Conservation (phyloP, 1,140 invertebrate genomes). For the Drosophila nasuta region DNA sequence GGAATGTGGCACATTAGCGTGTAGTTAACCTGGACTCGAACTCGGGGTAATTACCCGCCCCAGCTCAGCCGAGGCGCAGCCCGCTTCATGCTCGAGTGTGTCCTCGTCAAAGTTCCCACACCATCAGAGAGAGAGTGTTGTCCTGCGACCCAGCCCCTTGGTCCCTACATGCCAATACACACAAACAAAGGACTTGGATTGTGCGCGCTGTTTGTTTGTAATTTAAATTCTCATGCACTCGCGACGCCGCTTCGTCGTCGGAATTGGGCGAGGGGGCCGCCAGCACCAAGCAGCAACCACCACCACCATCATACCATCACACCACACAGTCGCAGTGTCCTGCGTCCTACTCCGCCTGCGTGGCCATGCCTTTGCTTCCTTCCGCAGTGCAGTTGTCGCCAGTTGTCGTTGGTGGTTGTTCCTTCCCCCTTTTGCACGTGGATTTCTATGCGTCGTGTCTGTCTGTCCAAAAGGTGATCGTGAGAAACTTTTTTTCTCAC, state of each 20-base stretch:
- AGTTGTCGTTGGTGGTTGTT: conserved; percentile 57
- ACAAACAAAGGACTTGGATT: conserved; percentile 64
- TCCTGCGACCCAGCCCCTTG: conserved; percentile 41
- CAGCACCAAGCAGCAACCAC: conserved; percentile 48
- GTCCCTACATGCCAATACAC: conserved; percentile 63
- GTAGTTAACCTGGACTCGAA: conserved; percentile 50
- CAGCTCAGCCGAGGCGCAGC: conserved; percentile 30
- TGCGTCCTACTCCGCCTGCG: conserved; percentile 71
- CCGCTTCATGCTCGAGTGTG: conserved; percentile 76
- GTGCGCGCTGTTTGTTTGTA: conserved; percentile 71
- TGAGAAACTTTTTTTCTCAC: conserved; percentile 84
- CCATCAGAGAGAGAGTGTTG: conserved; percentile 48
- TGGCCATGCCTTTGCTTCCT: conserved; percentile 50
- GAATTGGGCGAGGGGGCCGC: conserved; percentile 41
- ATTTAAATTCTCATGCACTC: conserved; percentile 81
- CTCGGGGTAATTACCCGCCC: conserved; percentile 57
- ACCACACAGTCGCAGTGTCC: conserved; percentile 21
- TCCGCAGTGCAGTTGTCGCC: conserved; percentile 43
- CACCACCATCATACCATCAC: conserved; percentile 19
- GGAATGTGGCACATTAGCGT: conserved; percentile 60
- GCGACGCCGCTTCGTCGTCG: conserved; percentile 32
- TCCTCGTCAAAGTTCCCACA: conserved; percentile 75
- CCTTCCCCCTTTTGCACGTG: conserved; percentile 84
- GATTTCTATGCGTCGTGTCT: conserved; percentile 68
- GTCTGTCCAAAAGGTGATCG: conserved; percentile 76